Conservation (phyloP, 92 coral and sea anemone genomes). For the Blastomussa wellsi region DNA sequence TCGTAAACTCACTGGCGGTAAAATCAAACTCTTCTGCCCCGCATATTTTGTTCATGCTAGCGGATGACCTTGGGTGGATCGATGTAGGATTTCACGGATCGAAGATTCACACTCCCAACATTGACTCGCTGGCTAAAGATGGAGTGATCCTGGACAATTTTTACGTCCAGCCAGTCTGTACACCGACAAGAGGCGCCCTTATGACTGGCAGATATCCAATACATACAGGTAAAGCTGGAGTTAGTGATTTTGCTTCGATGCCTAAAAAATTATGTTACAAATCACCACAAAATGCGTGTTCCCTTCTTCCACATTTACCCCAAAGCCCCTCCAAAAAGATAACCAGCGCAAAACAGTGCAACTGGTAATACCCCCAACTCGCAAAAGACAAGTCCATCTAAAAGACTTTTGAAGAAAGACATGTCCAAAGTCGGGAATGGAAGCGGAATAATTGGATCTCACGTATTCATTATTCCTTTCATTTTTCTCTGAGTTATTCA, state of each 20-base stretch:
- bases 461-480: too few relatives aligned
- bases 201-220: constrained; percentile 79
- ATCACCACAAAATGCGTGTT: not conserved
- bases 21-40: constrained; percentile 1
- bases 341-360: too few relatives aligned
- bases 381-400: not conserved
- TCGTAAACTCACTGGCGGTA: not conserved
- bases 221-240: constrained; percentile 63
- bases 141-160: constrained; percentile 75
- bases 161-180: constrained; percentile 71
- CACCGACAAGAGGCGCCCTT: constrained; percentile 73
- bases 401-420: not conserved
- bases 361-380: not conserved
- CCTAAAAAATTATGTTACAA: too few relatives aligned
- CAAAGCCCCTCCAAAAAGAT: too few relatives aligned
- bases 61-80: constrained; percentile 57
- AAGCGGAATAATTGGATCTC: too few relatives aligned
- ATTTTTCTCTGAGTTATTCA: too few relatives aligned
- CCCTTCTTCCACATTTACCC: not conserved
- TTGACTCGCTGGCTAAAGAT: constrained; percentile 58
- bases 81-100: constrained; percentile 77
- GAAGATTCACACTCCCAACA: constrained; percentile 71
- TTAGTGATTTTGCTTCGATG: not conserved
- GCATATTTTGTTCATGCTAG: constrained; percentile 15
- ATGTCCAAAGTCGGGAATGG: not conserved